Evolutionary conservation across 1,140 invertebrate species (phyloP), one percentile per base, ranked within the genome.

Genomic region (Leptestheria dahalacensis): DNA sequence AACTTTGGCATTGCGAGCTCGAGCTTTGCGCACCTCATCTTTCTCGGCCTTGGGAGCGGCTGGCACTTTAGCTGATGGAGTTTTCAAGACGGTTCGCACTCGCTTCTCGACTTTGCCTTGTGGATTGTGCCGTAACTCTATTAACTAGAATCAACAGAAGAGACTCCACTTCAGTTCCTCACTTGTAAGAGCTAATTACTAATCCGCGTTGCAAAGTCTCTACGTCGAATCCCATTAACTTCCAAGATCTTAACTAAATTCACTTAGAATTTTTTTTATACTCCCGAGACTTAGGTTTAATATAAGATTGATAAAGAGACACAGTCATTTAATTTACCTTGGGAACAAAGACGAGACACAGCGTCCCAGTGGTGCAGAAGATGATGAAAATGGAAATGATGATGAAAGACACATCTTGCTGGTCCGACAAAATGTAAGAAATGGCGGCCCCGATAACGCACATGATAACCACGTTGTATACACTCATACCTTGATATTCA

Each of bases 391-490:
- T 81, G 61, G 88, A 84, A 66, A 97, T 93, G 74, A 99, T 87
- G 65, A 97, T 80, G 75, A 97, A 98, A 69, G 92, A 84, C 58
- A 91, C 90, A 69, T 97, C 93, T 68, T 97, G 93, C 68, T 95
- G 89, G 70, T 98, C 94, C 53, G 87, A 82, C 51, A 99, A 75
- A 53, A 98, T 91, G 66, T 88, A 82, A 53, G 92, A 93, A 59
- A 98, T 89, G 1, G 92, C 90, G 3, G 91, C 91, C 9, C 95
- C 96, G 67, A 94, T 90, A 47, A 97, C 83, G 72, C 96, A 98
- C 84, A 97, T 97, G 66, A 99, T 96, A 48, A 98, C 91, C 24
- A 97, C 92, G 72, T 97, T 98, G 75, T 99, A 99, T 2, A 99
- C 95, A 51, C 89, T 93, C 76, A 99, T 85, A 4, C 78, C 78